These are phyloP conservation scores for Hymenopus coronatus DNA, from an alignment of 2,888 invertebrate genomes.

Conservation along the genomic window DNA sequence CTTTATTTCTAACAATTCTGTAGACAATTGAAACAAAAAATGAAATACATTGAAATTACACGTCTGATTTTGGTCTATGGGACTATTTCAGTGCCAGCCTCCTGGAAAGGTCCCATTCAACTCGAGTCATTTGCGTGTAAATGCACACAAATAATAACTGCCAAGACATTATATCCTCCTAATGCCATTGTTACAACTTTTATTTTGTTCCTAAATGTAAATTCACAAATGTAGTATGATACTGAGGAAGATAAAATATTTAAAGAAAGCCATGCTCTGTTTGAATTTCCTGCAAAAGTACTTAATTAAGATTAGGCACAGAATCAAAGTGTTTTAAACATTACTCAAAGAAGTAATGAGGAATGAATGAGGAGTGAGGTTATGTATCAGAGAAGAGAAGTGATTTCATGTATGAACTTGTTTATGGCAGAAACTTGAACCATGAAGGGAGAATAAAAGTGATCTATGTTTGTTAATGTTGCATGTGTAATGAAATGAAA, in stretches of 20 bases:
- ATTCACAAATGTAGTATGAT: not conserved
- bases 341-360: not conserved
- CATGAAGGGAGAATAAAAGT: constrained; percentile 15
- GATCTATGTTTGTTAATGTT: not conserved
- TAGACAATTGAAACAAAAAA: no score
- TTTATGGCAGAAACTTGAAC: not conserved
- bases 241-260: not conserved
- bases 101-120: not conserved
- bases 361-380: not conserved
- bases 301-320: not conserved
- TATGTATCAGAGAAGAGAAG: not conserved
- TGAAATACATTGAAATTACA: not conserved
- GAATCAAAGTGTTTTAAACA: not conserved
- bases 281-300: not conserved
- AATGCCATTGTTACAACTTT: not conserved
- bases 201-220: not conserved
- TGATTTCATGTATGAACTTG: not conserved
- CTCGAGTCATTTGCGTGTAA: not conserved
- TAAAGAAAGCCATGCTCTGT: not conserved
- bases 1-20: no score
- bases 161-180: not conserved
- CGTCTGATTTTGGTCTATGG: not conserved
- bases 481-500: not conserved
- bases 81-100: constrained; percentile 3
- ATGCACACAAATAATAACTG: not conserved